These are phyloP conservation scores for Allolobophora icterica DNA, from an alignment of 2,888 invertebrate species.

Conservation along the genomic window DNA sequence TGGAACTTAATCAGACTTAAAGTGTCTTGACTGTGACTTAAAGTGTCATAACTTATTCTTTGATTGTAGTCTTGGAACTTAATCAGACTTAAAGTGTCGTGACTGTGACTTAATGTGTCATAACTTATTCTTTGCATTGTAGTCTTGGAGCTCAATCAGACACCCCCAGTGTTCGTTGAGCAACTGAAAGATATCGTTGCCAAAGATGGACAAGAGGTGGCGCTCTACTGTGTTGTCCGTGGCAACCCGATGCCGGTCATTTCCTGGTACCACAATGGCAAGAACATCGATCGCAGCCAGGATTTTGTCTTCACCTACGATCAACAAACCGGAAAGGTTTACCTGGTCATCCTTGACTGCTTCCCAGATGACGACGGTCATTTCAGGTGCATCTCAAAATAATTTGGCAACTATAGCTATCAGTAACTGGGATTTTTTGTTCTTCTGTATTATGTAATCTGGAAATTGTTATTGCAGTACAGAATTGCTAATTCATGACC, in stretches of 20 bases:
- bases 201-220: constrained; percentile 58
- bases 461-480: too few species aligned
- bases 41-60: too few species aligned
- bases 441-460: too few species aligned
- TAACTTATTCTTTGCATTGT: background rate
- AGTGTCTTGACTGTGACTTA: too few species aligned
- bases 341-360: constrained; percentile 60
- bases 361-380: constrained; percentile 63
- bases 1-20: too few species aligned
- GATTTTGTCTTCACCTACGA: constrained; percentile 62
- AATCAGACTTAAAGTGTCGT: too few species aligned
- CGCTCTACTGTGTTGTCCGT: constrained; percentile 56
- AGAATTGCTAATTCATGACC: too few species aligned
- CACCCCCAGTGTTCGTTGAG: constrained; percentile 38
- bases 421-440: too few species aligned
- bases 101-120: too few species aligned
- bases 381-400: constrained; percentile 75
- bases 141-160: constrained; percentile 12
- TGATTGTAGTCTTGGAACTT: too few species aligned
- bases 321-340: constrained; percentile 57
- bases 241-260: constrained; percentile 60
- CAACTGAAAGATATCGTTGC: constrained; percentile 49
- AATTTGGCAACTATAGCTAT: constrained; percentile 70
- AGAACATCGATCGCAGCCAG: constrained; percentile 61
- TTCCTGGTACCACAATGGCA: constrained; percentile 62